Evolutionary conservation across 2,113 vertebrate genomes (phyloP).

Genomic region (Motacilla tschutschensis): DNA sequence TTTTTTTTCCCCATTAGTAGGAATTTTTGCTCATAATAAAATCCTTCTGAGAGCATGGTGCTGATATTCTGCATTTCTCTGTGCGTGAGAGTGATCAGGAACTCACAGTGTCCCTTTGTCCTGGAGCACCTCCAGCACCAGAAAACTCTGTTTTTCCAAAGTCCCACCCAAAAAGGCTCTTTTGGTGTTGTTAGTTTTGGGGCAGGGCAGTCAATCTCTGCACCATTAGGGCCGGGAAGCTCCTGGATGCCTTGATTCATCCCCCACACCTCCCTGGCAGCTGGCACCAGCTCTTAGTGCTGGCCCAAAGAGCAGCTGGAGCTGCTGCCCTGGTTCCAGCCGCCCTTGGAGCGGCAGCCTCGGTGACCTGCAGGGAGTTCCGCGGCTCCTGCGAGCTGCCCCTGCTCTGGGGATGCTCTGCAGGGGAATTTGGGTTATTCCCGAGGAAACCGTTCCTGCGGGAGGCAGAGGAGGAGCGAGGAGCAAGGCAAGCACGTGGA

Average conservation of each 20-base stretch:
- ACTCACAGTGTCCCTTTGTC: background rate
- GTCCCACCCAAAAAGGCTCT: background rate
- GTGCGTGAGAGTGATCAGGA: background rate
- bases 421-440: background rate
- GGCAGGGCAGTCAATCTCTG: background rate
- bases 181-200: background rate
- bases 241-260: background rate
- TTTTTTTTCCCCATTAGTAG: rapidly evolving
- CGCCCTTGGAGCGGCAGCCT: background rate
- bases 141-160: background rate
- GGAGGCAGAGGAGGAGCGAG: background rate
- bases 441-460: background rate
- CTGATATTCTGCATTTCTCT: background rate
- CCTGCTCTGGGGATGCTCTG: background rate
- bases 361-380: background rate
- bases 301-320: background rate
- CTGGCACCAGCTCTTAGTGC: background rate
- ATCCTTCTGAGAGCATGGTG: background rate
- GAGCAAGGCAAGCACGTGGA: background rate
- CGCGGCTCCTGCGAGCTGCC: background rate
- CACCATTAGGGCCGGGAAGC: background rate
- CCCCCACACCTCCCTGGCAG: background rate
- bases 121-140: rapidly evolving
- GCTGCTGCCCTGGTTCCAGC: background rate
- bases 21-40: background rate